Evolutionary conservation across 1,140 invertebrate species (phyloP).

Genomic region (Trichogramma pretiosum): DNA sequence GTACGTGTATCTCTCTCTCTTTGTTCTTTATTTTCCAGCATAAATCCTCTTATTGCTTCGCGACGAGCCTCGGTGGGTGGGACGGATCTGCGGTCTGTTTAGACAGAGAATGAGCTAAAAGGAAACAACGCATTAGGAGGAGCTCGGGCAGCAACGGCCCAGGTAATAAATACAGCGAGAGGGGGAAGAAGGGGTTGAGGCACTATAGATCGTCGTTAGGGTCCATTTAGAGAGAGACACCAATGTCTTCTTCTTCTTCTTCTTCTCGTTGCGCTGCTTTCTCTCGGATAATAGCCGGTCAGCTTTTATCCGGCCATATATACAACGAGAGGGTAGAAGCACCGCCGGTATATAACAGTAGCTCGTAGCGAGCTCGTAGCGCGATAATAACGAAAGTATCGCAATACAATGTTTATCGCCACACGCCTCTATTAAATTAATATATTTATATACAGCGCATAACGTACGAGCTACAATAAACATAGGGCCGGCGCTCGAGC

Average conservation of each 20-base stretch:
- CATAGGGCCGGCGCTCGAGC: neutral
- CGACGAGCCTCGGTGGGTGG: no score
- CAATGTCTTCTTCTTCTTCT: conserved; percentile 1
- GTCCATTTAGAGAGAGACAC: conserved; percentile 34
- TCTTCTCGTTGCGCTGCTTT: neutral
- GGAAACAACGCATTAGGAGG: neutral
- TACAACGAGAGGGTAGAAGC: no score
- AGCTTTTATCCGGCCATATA: no score
- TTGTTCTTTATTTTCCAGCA: neutral
- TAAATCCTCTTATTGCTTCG: neutral
- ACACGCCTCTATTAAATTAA: no score
- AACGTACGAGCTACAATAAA: no score
- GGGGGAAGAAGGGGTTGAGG: conserved; percentile 17
- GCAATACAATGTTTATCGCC: no score
- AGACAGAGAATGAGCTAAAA: neutral
- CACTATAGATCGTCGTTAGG: conserved; percentile 39
- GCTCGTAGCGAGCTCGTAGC: no score
- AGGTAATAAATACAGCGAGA: conserved; percentile 10
- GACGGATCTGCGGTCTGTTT: neutral
- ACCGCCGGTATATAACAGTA: no score
- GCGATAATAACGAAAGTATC: no score
- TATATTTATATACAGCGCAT: no score
- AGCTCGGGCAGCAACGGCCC: neutral
- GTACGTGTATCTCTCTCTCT: neutral
- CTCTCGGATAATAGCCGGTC: no score